Base-by-base conservation (phyloP, 2,797 vertebrate genomes). In the Liparis tanakae region DNA sequence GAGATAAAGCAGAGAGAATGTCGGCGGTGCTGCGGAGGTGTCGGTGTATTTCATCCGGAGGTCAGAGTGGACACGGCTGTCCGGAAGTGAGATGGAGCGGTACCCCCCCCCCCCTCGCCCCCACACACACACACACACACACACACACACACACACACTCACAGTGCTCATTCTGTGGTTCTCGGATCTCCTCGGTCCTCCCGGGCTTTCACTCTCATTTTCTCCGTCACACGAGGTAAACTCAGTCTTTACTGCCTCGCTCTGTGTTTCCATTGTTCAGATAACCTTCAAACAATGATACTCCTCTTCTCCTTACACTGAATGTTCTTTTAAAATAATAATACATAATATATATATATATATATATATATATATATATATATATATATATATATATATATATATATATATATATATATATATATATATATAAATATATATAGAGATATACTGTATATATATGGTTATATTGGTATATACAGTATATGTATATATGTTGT, bases 41-140 rank as follows among this genome's bases (percentile, higher is more conserved):
- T 44, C 83, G 68, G 77, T 84, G 86, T 84, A 87, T 87, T 91
- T 91, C 84, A 86, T 74, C 39, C 61, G 70, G 60, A 76, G 90
- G 87, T 88, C 86, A 89, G 70, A 59, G 72, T 74, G 78, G 77
- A 88, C 72, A 64, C 79, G 88, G 79, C 85, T 87, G 89, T 87
- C 70, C 58, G 65, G 60, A 53, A 50, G 61, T 61, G 73, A 80
- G 64, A 88, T 80, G 70, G 58, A 84, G 74, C 57, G 70, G 61
- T 81, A 81, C 74, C 80, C 70, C 50, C 30, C 55, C 68, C 4
- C 50, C n/a, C n/a, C n/a, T n/a, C n/a, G n/a, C n/a, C n/a, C n/a
- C n/a, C n/a, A n/a, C n/a, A n/a, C n/a, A n/a, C n/a, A n/a, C n/a
- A n/a, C n/a, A n/a, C n/a, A n/a, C n/a, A n/a, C n/a, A n/a, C n/a